Evolutionary conservation across 2,888 invertebrate species (phyloP), one percentile per base, ranked within the genome.

Genomic region (Junonia oenone): DNA sequence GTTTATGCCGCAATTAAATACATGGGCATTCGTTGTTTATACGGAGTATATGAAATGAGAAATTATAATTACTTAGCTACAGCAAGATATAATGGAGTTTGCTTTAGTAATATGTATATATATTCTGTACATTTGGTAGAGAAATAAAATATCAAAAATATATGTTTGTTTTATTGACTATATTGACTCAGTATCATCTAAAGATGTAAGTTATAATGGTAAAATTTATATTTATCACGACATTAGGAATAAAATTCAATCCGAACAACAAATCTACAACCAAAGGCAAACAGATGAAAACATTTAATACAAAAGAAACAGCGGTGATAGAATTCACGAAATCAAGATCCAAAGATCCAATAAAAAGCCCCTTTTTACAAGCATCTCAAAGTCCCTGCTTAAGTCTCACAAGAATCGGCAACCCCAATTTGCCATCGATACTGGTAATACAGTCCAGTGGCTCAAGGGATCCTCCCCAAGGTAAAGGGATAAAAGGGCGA

Each of bases 381-480:
- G 71, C 76, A 71, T 73, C 71, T 74, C 65, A 69, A 71, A 68
- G 73, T 75, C 76, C 74, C 71, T 73, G 67, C 68, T 74, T 76
- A 81, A 81, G 82, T 78, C 76, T 81, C 75, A 75, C 74, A 75
- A 78, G 73, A 69, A 71, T 71, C 67, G 71, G 69, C 69, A 67
- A 74, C 84, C 86, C 84, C 81, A 85, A 86, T 85, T 87, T 84
- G 83, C 75, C 81, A 86, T 88, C 84, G 86, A 88, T 87, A 87
- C 81, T 73, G 78, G 75, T 73, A 78, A 80, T 78, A 73, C 72
- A 76, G 82, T 78, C 81, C 82, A 73, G 69, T 68, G 73, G 69
- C 68, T 68, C 63, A 69, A 73, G 72, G 67, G 73, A 61, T 66
- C 66, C 70, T 74, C 76, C 73, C 76, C 55, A 63, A 72, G 70